These are phyloP conservation scores for Aspidiotus destructor DNA, from an alignment of 2,888 invertebrate genomes.

Conservation along the genomic window DNA sequence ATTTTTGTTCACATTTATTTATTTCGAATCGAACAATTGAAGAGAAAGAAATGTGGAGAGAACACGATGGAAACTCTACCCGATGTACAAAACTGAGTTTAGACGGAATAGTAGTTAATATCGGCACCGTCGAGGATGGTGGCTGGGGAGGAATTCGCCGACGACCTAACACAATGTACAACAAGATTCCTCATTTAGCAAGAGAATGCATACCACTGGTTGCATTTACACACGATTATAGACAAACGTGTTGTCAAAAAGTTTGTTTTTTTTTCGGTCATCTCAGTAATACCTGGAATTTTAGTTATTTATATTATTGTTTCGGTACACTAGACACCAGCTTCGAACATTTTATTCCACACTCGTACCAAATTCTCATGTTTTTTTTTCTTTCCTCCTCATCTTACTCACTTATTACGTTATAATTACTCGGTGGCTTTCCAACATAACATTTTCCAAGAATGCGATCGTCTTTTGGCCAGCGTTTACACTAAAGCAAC, in stretches of 20 bases:
- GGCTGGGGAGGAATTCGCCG: conserved; percentile 27
- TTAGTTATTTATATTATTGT: conserved; percentile 33
- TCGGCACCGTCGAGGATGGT: conserved; percentile 14
- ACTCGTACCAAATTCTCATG: conserved; percentile 26
- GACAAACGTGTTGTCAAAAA: conserved; percentile 32
- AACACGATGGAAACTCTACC: background rate
- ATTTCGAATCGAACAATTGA: no score
- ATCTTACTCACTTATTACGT: conserved; percentile 20
- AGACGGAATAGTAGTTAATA: background rate
- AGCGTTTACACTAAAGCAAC: background rate
- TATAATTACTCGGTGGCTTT: conserved; percentile 22
- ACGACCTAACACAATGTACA: conserved; percentile 30
- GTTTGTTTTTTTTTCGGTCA: conserved; percentile 25
- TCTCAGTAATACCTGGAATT: conserved; percentile 28
- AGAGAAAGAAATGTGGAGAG: background rate
- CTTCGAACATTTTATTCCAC: conserved; percentile 31
- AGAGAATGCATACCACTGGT: conserved; percentile 29
- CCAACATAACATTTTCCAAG: conserved; percentile 1
- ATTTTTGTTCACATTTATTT: no score
- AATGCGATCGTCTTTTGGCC: conserved; percentile 1
- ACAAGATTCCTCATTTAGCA: conserved; percentile 33
- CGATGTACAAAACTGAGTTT: background rate
- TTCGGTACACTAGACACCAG: conserved; percentile 27
- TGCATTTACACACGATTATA: conserved; percentile 33
- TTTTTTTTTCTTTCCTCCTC: conserved; percentile 2